Percentiles rank a stretch among this genome's conserved stretches.
These are phyloP conservation scores for Aphaenogaster rudis DNA, from an alignment of 1,140 invertebrate species.

Conservation along the genomic window DNA sequence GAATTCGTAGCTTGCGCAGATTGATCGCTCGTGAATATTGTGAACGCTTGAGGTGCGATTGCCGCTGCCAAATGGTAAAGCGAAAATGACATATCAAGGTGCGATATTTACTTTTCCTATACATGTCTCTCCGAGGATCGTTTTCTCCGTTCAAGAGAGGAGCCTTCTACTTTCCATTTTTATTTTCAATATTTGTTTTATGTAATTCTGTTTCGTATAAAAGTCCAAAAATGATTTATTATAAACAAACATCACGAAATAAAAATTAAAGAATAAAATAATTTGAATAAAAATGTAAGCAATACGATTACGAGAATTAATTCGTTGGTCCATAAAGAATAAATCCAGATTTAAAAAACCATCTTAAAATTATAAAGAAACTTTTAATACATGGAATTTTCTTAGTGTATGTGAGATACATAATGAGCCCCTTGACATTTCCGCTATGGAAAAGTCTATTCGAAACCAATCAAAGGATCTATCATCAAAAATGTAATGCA, in stretches of 20 bases:
- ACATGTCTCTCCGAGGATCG: not conserved
- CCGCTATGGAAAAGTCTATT: not conserved
- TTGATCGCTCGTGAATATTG: conserved; percentile 47
- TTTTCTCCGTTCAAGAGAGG: not conserved
- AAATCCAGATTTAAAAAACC: not conserved
- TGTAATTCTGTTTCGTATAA: not conserved
- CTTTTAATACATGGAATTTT: not conserved
- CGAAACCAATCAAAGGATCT: not conserved
- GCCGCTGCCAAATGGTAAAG: not conserved
- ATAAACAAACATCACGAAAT: not conserved
- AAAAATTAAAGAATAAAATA: not conserved
- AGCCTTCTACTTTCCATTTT: not conserved
- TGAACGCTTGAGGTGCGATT: conserved; percentile 13
- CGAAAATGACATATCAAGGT: conserved; percentile 13
- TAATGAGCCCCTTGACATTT: not conserved
- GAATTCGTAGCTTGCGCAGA: conserved; percentile 24
- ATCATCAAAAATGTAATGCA: not conserved
- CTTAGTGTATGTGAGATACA: not conserved
- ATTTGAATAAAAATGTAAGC: not conserved
- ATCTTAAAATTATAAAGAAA: conserved; percentile 11
- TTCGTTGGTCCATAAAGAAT: not conserved
- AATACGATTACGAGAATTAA: not conserved
- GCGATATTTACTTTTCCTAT: conserved; percentile 29
- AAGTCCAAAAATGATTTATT: not conserved
- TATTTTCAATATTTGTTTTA: not conserved